Conservation (phyloP, 37 sponge, comb jelly and placozoan species). For the Bolinopsis microptera region DNA sequence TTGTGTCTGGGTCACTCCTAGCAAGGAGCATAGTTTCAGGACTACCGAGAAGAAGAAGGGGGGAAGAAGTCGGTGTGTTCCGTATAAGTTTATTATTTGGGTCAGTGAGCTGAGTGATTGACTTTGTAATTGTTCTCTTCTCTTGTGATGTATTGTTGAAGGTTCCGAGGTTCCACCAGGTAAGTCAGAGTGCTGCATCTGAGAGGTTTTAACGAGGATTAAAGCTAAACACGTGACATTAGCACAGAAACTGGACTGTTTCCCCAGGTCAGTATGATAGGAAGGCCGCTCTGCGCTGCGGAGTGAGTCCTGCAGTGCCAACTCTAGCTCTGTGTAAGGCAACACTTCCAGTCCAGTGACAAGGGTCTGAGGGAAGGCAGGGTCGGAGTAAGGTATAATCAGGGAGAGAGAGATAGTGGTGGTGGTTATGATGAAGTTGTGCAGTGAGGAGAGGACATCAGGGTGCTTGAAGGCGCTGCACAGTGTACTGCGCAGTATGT, state of each 20-base stretch:
- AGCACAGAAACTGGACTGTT: conserved; percentile 25
- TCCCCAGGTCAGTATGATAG: conserved; percentile 22
- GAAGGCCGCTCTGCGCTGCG: conserved; percentile 56
- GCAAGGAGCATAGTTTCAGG: neutral
- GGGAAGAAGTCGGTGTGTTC: conserved; percentile 19
- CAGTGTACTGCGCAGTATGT: neutral
- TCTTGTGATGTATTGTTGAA: neutral
- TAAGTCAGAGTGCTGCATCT: neutral
- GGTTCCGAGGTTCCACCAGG: neutral
- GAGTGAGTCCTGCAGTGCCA: neutral
- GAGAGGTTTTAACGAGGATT: neutral
- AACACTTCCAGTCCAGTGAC: neutral
- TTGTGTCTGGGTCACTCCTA: neutral
- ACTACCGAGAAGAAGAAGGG: conserved; percentile 14
- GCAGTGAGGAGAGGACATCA: neutral
- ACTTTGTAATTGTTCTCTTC: neutral
- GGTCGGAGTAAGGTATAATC: neutral
- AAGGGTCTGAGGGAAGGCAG: neutral
- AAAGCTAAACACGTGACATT: conserved; percentile 17
- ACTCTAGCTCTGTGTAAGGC: conserved; percentile 18
- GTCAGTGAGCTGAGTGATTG: neutral
- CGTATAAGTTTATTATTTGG: conserved; percentile 32
- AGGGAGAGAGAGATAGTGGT: conserved; percentile 32
- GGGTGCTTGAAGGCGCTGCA: conserved; percentile 38
- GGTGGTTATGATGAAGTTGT: conserved; percentile 32